Percentiles rank a stretch among this genome's conserved stretches.
Conservation (phyloP, 2,797 vertebrate species). For the Pangasius mekongensis region DNA sequence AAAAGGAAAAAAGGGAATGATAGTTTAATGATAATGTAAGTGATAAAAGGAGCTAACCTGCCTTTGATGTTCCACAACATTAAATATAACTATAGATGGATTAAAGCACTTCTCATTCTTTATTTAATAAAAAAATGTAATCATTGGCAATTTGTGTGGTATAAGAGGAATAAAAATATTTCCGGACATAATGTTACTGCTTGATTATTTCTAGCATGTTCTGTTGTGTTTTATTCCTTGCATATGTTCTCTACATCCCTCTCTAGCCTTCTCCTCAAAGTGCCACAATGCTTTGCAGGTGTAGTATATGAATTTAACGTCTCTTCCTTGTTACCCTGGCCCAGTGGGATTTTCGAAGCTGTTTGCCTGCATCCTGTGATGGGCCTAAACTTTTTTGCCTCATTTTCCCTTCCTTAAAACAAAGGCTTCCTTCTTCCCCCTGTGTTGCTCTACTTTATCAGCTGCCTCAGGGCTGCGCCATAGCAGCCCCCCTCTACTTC, state of each 20-base stretch:
- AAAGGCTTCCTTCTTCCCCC: constrained; percentile 73
- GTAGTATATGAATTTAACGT: constrained; percentile 33
- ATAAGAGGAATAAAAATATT: neutral
- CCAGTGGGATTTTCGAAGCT: constrained; percentile 48
- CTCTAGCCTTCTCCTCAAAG: neutral
- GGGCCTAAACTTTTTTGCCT: constrained; percentile 66
- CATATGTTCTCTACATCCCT: neutral
- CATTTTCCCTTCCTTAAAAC: constrained; percentile 49
- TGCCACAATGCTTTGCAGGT: constrained; percentile 35
- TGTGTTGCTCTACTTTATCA: constrained; percentile 79
- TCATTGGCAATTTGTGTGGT: neutral
- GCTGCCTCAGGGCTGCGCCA: constrained; percentile 74
- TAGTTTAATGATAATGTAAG: neutral
- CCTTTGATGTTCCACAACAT: neutral
- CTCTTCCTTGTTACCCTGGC: constrained; percentile 21
- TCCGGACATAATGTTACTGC: neutral
- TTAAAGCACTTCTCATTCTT: neutral
- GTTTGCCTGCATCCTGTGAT: constrained; percentile 67
- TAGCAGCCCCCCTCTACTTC: constrained; percentile 67
- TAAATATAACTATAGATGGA: neutral
- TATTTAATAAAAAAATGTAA: neutral
- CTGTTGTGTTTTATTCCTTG: neutral
- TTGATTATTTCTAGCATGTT: constrained; percentile 11
- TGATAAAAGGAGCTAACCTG: too few relatives aligned
- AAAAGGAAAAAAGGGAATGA: neutral